Percentiles rank a stretch among this genome's conserved stretches.
Evolutionary conservation across 1,140 invertebrate species (phyloP).

Genomic region (Papilio dardanus): DNA sequence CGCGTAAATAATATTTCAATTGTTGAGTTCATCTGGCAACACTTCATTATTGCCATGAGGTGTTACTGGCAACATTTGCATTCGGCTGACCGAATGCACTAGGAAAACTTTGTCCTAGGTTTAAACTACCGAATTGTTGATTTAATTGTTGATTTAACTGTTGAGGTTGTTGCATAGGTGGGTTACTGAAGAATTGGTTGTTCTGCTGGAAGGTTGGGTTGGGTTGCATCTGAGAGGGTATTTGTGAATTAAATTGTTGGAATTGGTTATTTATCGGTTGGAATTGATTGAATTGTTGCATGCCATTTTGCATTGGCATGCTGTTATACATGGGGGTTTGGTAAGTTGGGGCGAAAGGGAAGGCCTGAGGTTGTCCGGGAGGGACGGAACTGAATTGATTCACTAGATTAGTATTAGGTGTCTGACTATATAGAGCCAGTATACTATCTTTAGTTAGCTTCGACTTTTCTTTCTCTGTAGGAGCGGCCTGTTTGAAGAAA

Average conservation of each 20-base stretch:
- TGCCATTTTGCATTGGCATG: slow-evolving; percentile 59
- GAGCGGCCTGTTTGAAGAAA: slow-evolving; percentile 94
- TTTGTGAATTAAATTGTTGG: slow-evolving; percentile 50
- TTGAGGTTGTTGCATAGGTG: slow-evolving; percentile 48
- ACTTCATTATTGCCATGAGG: slow-evolving; percentile 74
- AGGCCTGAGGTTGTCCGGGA: slow-evolving; percentile 44
- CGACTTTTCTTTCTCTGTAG: slow-evolving; percentile 88
- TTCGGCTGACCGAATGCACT: slow-evolving; percentile 64
- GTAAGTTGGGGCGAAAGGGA: slow-evolving; percentile 43
- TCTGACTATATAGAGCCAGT: slow-evolving; percentile 92
- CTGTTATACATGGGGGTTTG: slow-evolving; percentile 50
- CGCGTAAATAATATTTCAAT: slow-evolving; percentile 4
- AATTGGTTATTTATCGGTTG: slow-evolving; percentile 61
- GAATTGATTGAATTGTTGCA: slow-evolving; percentile 68
- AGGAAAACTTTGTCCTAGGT: slow-evolving; percentile 71
- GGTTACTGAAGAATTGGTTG: slow-evolving; percentile 55
- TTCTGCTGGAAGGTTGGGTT: slow-evolving; percentile 45
- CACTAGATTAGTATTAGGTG: slow-evolving; percentile 73
- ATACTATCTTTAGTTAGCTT: slow-evolving; percentile 97
- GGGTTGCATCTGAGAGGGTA: slow-evolving; percentile 54
- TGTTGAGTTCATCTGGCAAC: slow-evolving; percentile 17
- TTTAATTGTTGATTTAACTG: slow-evolving; percentile 66
- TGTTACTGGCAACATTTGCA: slow-evolving; percentile 69
- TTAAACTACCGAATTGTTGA: slow-evolving; percentile 69
- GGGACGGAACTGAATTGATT: slow-evolving; percentile 63